phyloP scores from a whole-genome alignment of 2,888 invertebrate species.

The Sussaba pulchella region DNA sequence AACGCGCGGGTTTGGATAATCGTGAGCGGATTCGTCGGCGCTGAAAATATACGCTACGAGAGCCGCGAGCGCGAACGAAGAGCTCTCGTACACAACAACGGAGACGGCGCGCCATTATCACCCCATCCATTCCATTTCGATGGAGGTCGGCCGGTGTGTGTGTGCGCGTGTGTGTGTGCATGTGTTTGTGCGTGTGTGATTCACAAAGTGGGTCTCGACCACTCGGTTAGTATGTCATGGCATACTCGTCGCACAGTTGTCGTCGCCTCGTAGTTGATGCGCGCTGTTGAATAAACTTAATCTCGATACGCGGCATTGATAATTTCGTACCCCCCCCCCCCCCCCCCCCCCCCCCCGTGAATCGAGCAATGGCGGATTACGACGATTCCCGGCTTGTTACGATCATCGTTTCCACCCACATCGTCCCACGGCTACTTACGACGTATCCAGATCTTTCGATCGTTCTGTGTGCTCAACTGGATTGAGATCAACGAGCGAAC shows the following conservation, averaged over 20 bases:
- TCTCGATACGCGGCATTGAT: conserved; percentile 79
- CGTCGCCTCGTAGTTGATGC: conserved; percentile 39
- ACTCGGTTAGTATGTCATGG: conserved; percentile 85
- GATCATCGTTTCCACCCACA: conserved; percentile 12
- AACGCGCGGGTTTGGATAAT: conserved; percentile 62
- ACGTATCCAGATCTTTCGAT: conserved; percentile 43
- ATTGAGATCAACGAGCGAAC: conserved; percentile 51
- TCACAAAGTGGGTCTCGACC: conserved; percentile 85
- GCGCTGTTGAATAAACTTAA: conserved; percentile 79
- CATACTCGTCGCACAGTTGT: conserved; percentile 73
- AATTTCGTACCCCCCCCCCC: conserved; percentile 64
- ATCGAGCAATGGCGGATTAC: conserved; percentile 10
- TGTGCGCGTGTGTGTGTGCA: no score
- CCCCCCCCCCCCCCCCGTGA: no score
- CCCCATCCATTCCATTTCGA: conserved; percentile 82
- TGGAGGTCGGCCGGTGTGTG: conserved; percentile 83
- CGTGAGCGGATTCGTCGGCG: conserved; percentile 54
- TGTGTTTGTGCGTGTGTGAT: no score
- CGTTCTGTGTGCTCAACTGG: conserved; percentile 25
- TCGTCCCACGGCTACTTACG: background rate
- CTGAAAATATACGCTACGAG: conserved; percentile 26
- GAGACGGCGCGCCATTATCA: conserved; percentile 76
- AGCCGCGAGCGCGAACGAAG: background rate
- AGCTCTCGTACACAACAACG: background rate
- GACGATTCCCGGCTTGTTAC: conserved; percentile 39